Conservation (phyloP, 2,113 vertebrate genomes). For the Saimiri boliviensis region DNA sequence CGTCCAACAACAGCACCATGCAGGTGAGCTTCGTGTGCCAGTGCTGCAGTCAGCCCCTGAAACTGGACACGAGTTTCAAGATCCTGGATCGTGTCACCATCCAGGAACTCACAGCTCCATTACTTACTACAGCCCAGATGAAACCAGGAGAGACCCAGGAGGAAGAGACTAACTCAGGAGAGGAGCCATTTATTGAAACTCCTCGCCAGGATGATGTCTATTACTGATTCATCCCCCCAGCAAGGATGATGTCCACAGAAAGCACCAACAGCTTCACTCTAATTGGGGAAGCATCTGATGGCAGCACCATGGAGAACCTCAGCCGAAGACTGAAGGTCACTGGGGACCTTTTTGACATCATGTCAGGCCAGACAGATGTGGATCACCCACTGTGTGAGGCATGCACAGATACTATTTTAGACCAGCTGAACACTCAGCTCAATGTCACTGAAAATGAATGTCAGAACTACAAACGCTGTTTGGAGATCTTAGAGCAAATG, state of each 20-base stretch:
- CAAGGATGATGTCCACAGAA: conserved; percentile 99
- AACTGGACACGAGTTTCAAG: conserved; percentile 98
- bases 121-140: conserved; percentile 89
- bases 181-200: conserved; percentile 93
- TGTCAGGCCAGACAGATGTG: conserved; percentile 98
- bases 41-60: conserved; percentile 97
- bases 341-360: conserved; percentile 98
- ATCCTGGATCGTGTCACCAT: conserved; percentile 95
- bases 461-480: conserved; percentile 97
- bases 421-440: conserved; percentile 98
- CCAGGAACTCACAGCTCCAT: conserved; percentile 94
- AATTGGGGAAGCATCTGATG: conserved; percentile 97
- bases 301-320: conserved; percentile 98
- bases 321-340: conserved; percentile 98
- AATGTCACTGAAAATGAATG: conserved; percentile 99
- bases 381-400: conserved; percentile 98
- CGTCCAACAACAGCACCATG: conserved; percentile 93
- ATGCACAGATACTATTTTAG: conserved; percentile 97
- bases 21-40: conserved; percentile 99
- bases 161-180: conserved; percentile 84
- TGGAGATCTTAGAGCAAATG: conserved; percentile 95
- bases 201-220: conserved; percentile 95
- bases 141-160: conserved; percentile 88
- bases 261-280: conserved; percentile 99
- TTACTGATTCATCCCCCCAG: conserved; percentile 94